phyloP scores from a whole-genome alignment of 2,888 invertebrate species.

The Syrista parreyssii region DNA sequence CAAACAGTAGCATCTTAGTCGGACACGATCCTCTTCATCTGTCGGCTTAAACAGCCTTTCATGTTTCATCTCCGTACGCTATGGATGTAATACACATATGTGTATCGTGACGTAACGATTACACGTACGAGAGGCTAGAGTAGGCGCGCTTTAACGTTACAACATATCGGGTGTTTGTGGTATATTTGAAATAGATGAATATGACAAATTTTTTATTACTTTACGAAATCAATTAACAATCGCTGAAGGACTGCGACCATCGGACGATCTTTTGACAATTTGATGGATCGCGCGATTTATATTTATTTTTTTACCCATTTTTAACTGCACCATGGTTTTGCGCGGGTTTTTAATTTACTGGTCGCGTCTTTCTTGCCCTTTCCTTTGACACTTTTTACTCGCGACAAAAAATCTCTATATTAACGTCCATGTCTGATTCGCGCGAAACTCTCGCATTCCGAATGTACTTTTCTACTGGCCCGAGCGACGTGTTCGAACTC shows the following conservation, averaged over 20 bases:
- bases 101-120: constrained; percentile 6
- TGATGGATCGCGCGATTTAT: background rate
- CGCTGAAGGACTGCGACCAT: no score
- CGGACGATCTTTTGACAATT: background rate
- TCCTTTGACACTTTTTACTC: background rate
- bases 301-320: background rate
- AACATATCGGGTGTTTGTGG: accelerated
- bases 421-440: no score
- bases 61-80: constrained; percentile 51
- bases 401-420: no score
- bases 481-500: background rate
- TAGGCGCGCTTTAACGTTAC: no score
- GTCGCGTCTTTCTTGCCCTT: background rate
- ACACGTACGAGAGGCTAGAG: background rate
- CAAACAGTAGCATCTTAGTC: constrained; percentile 47
- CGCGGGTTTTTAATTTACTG: accelerated
- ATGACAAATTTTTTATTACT: no score
- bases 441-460: background rate
- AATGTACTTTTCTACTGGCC: background rate
- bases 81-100: constrained; percentile 18
- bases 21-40: constrained; percentile 50
- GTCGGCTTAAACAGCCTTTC: constrained; percentile 55
- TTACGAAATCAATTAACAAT: no score
- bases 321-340: accelerated
- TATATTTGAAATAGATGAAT: no score